A percentile compares a stretch with the other conserved stretches of the same genome.
Conservation (phyloP, 2,113 vertebrate species). For the Stegostoma tigrinum region DNA sequence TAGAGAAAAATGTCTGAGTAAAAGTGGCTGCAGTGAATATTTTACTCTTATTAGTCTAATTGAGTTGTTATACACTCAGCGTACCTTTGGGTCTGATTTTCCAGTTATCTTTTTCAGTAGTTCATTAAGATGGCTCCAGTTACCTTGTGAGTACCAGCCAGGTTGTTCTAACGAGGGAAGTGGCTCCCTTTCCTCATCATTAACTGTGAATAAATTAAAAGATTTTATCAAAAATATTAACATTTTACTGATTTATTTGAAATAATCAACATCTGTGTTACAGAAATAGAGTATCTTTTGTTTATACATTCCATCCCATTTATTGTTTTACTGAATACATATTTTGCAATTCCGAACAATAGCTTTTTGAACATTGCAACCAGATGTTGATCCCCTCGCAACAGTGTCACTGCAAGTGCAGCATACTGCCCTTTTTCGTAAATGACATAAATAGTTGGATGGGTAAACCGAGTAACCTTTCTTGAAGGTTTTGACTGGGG, state of each 20-base stretch:
- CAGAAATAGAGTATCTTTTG: background rate
- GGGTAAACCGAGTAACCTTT: background rate
- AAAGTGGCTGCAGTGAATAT: background rate
- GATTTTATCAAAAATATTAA: background rate
- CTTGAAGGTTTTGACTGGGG: background rate
- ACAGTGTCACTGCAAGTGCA: background rate
- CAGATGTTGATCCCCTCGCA: background rate
- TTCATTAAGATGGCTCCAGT: slow-evolving; percentile 77
- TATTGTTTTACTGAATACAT: background rate
- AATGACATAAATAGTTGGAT: background rate
- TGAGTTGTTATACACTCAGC: background rate
- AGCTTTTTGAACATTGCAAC: background rate
- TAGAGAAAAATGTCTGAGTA: background rate
- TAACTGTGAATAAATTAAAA: slow-evolving; percentile 59
- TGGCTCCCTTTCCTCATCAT: slow-evolving; percentile 76
- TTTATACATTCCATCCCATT: background rate
- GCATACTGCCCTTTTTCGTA: background rate
- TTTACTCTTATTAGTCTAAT: background rate
- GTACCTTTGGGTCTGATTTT: slow-evolving; percentile 83
- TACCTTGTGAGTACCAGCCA: slow-evolving; percentile 95
- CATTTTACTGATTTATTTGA: background rate
- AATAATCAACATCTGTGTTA: background rate
- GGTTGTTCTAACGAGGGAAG: slow-evolving; percentile 76
- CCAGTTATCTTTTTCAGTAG: slow-evolving; percentile 82
- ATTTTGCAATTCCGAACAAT: background rate